These are phyloP conservation scores for Melitaea athalia DNA, from an alignment of 2,888 invertebrate species.

Conservation along the genomic window DNA sequence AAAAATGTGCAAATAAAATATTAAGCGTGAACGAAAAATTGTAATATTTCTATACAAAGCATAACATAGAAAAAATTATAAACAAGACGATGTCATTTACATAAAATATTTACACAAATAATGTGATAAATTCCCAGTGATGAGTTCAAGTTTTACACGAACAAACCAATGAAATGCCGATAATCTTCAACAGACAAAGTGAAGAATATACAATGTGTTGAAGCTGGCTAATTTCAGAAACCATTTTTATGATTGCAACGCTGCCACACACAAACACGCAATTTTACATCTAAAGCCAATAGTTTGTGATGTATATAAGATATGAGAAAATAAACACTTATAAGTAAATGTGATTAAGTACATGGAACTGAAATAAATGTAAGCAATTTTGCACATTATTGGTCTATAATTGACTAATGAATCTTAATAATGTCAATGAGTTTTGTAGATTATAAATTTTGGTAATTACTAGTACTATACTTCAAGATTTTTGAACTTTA, in stretches of 20 bases:
- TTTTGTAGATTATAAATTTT: too few relatives aligned
- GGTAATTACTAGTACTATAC: too few relatives aligned
- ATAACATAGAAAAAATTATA: too few relatives aligned
- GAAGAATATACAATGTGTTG: neutral
- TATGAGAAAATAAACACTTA: neutral
- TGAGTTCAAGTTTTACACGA: neutral
- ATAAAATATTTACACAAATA: neutral
- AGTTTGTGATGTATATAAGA: constrained; percentile 7
- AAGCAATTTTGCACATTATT: too few relatives aligned
- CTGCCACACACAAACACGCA: constrained; percentile 36
- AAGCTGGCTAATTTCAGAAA: neutral
- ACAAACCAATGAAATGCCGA: neutral
- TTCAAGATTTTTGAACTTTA: too few relatives aligned
- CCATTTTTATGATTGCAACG: constrained; percentile 28
- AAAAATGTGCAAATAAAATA: constrained; percentile 39
- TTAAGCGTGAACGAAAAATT: constrained; percentile 1
- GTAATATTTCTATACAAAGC: constrained; percentile 1
- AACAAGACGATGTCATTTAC: neutral
- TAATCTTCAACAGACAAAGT: neutral
- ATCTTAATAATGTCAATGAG: neutral
- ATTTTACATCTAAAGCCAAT: constrained; percentile 14
- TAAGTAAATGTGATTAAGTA: too few relatives aligned
- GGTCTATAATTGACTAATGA: too few relatives aligned
- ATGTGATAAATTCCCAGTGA: neutral
- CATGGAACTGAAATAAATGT: too few relatives aligned